phyloP scores from a whole-genome alignment of 1,140 invertebrate genomes.

The Lordiphosa stackelbergi region DNA sequence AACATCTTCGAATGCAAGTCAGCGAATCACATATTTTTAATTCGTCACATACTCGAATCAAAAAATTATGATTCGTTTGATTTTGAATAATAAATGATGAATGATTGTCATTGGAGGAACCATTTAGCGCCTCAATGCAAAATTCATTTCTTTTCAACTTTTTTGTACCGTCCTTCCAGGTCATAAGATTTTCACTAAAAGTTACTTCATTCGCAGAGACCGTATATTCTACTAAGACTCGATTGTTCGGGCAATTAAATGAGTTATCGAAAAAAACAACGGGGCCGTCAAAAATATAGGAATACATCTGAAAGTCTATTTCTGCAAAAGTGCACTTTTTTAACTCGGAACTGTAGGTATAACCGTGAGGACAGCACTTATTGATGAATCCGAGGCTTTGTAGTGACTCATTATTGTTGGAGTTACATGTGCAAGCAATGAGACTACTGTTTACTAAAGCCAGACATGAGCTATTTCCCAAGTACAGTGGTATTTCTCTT shows the following conservation, averaged over 20 bases:
- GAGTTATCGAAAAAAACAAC: slow-evolving; percentile 35
- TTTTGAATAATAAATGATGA: not conserved
- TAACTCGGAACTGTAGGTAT: slow-evolving; percentile 22
- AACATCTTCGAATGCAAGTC: slow-evolving; percentile 77
- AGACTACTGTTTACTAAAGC: slow-evolving; percentile 13
- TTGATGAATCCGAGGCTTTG: slow-evolving; percentile 34
- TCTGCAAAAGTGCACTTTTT: slow-evolving; percentile 30
- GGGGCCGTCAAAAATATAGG: slow-evolving; percentile 26
- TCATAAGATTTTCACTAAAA: slow-evolving; percentile 17
- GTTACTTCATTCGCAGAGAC: slow-evolving; percentile 14
- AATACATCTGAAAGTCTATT: slow-evolving; percentile 27
- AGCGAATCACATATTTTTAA: slow-evolving; percentile 32
- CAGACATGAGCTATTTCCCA: slow-evolving; percentile 15
- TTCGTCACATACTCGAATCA: slow-evolving; percentile 73
- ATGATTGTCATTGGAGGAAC: not conserved
- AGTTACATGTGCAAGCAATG: slow-evolving; percentile 11
- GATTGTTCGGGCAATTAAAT: slow-evolving; percentile 30
- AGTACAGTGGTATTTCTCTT: not conserved
- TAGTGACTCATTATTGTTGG: not conserved
- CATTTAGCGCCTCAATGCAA: slow-evolving; percentile 45
- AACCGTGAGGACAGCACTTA: slow-evolving; percentile 51
- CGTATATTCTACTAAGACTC: slow-evolving; percentile 49
- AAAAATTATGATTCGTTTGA: slow-evolving; percentile 21
- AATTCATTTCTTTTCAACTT: slow-evolving; percentile 23
- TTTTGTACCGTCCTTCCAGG: slow-evolving; percentile 14